A percentile compares a stretch with the other conserved stretches of the same genome.
Evolutionary conservation across 2,113 vertebrate species (phyloP).

Genomic region (Rhinoptilus africanus): DNA sequence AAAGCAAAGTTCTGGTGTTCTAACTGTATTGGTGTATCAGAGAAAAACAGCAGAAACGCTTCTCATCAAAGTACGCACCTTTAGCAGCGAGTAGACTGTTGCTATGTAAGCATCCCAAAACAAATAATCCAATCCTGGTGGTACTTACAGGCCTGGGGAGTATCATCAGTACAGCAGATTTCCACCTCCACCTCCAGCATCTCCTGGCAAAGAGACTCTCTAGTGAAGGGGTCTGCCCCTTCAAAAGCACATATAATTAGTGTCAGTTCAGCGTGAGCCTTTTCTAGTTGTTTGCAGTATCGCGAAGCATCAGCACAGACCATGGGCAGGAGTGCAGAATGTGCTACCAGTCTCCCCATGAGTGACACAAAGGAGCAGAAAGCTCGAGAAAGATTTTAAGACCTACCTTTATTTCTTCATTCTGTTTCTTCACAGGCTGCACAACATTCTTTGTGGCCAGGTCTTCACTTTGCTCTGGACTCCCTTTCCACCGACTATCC

Average conservation of each 20-base stretch:
- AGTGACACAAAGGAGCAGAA: background rate
- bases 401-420: background rate
- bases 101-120: background rate
- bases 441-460: background rate
- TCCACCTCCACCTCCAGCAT: accelerated
- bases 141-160: background rate
- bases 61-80: background rate
- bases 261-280: too few species aligned
- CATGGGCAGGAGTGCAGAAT: background rate
- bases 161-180: background rate
- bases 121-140: background rate
- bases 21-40: background rate
- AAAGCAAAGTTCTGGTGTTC: background rate
- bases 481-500: background rate
- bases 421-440: background rate
- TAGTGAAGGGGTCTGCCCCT: background rate
- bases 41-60: background rate
- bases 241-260: background rate
- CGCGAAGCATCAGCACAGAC: background rate
- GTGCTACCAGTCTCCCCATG: accelerated
- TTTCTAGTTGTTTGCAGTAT: too few species aligned
- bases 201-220: background rate
- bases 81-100: background rate
- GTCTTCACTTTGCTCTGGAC: background rate
- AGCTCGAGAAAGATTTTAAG: background rate